phyloP scores from a whole-genome alignment of 2,888 invertebrate genomes.

The Lasioglossum oenotherae region DNA sequence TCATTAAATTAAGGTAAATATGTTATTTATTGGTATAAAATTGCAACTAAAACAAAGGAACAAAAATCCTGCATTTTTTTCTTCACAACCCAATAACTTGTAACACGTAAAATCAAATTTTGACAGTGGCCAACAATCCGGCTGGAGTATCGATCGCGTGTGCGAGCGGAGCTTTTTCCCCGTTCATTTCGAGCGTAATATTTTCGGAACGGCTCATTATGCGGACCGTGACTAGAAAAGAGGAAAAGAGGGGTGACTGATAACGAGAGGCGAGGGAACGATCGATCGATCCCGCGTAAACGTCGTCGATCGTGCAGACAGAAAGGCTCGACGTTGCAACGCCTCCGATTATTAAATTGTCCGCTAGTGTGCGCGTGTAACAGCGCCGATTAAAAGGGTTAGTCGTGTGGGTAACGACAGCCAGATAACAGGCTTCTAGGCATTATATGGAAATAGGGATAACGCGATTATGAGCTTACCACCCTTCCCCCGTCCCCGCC shows the following conservation, averaged over 20 bases:
- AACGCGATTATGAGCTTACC: conserved; percentile 76
- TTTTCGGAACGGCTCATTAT: conserved; percentile 25
- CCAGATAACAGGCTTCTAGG: conserved; percentile 68
- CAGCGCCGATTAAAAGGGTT: conserved; percentile 61
- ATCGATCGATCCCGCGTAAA: background rate
- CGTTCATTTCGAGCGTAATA: background rate
- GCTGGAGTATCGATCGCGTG: background rate
- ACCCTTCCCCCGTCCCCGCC: background rate
- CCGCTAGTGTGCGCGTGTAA: conserved; percentile 22
- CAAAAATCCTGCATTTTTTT: too few species aligned
- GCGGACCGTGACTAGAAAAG: background rate
- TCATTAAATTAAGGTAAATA: too few species aligned
- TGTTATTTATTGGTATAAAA: too few species aligned
- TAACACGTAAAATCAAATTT: too few species aligned
- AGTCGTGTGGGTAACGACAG: conserved; percentile 60
- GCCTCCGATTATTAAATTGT: conserved; percentile 53
- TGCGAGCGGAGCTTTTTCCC: background rate
- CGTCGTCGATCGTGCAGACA: conserved; percentile 29
- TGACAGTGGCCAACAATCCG: background rate
- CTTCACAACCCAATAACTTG: too few species aligned
- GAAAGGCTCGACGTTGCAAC: conserved; percentile 37
- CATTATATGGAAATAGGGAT: conserved; percentile 75
- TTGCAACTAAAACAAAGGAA: too few species aligned
- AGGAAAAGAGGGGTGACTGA: background rate
- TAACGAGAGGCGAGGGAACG: conserved; percentile 4